Conservation (phyloP, 2,888 invertebrate genomes). For the Eremobia ochroleuca region DNA sequence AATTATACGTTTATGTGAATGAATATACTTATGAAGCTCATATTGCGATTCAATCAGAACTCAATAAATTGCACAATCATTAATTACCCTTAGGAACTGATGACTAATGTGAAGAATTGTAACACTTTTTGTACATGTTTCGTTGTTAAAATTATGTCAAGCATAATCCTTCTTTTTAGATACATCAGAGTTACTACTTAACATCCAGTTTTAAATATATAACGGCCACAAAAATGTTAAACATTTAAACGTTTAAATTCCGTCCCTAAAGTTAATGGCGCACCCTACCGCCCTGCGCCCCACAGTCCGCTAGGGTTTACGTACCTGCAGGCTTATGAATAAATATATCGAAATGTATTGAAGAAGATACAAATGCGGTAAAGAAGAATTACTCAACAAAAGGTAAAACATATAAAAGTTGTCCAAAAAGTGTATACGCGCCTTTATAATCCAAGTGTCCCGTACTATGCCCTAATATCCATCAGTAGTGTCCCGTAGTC, state of each 20-base stretch:
- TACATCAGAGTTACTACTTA: neutral
- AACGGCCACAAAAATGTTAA: conserved; percentile 24
- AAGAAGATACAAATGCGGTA: neutral
- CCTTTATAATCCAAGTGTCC: neutral
- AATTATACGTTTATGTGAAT: neutral
- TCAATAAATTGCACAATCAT: neutral
- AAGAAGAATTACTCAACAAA: neutral
- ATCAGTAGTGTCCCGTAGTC: neutral
- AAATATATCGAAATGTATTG: conserved; percentile 1
- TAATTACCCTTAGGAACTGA: neutral
- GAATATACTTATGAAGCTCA: neutral
- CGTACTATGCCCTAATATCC: neutral
- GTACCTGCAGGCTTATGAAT: neutral
- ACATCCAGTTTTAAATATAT: conserved; percentile 5
- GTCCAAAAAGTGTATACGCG: neutral
- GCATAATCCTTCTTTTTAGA: neutral
- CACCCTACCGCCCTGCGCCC: neutral
- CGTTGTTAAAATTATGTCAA: neutral
- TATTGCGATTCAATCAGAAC: neutral
- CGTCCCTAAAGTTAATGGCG: conserved; percentile 17
- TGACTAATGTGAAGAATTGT: neutral
- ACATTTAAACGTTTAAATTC: conserved; percentile 44
- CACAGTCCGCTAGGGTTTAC: neutral
- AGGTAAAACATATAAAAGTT: neutral
- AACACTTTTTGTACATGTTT: neutral